Conservation (phyloP, 2,113 vertebrate genomes). For the Apaloderma vittatum region DNA sequence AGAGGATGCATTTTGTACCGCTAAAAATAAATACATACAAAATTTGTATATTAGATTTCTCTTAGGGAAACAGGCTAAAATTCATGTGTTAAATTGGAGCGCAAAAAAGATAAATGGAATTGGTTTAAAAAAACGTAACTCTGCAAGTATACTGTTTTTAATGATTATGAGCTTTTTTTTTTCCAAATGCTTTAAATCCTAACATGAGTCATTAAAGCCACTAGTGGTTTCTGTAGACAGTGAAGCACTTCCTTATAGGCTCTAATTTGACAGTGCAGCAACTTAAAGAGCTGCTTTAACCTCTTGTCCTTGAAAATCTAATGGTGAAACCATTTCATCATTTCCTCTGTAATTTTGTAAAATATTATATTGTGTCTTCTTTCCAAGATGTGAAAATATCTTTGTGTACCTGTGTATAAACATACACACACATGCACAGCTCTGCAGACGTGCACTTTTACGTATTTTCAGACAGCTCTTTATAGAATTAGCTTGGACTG, state of each 20-base stretch:
- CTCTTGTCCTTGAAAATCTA: background rate
- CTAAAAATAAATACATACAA: slow-evolving; percentile 14
- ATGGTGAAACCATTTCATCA: background rate
- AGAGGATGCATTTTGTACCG: slow-evolving; percentile 17
- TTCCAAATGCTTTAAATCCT: slow-evolving; percentile 28
- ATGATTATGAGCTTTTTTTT: slow-evolving; percentile 23
- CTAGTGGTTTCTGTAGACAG: background rate
- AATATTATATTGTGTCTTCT: background rate
- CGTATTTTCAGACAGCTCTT: background rate
- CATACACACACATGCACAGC: background rate
- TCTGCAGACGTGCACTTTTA: background rate
- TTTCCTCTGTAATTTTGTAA: background rate
- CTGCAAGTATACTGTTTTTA: background rate
- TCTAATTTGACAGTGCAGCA: background rate
- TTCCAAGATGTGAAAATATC: background rate
- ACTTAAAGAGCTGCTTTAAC: slow-evolving; percentile 3
- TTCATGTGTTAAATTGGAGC: background rate
- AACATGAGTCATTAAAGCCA: background rate
- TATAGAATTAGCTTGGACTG: background rate
- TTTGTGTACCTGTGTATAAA: background rate
- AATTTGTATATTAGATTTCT: slow-evolving; percentile 18
- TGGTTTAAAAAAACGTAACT: slow-evolving; percentile 18
- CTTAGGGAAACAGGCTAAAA: background rate
- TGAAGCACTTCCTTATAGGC: background rate
- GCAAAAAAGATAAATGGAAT: slow-evolving; percentile 7